These are phyloP conservation scores for Cygnus atratus DNA, from an alignment of 2,113 vertebrate species.

Conservation along the genomic window DNA sequence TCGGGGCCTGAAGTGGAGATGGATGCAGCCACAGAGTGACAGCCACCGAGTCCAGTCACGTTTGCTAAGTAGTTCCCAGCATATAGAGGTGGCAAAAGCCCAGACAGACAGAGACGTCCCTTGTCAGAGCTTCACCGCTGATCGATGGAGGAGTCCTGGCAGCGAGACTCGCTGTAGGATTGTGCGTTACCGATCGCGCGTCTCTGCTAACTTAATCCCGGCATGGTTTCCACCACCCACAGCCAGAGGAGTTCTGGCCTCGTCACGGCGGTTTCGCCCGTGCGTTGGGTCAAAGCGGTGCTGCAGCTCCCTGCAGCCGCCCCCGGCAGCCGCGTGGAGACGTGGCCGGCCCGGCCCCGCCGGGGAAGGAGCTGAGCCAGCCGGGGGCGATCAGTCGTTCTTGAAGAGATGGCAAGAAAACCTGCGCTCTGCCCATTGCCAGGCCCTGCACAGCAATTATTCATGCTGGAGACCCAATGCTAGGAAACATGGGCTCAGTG, in stretches of 20 bases:
- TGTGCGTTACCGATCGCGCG: fast-evolving
- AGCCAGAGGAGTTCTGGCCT: background rate
- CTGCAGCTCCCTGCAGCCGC: background rate
- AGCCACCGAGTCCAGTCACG: fast-evolving
- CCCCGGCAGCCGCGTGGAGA: background rate
- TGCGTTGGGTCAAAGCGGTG: background rate
- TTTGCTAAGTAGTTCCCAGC: fast-evolving
- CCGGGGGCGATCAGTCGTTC: background rate
- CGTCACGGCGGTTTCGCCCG: background rate
- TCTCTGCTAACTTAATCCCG: fast-evolving
- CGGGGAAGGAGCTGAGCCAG: background rate
- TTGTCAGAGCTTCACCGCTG: fast-evolving
- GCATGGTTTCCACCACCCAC: background rate
- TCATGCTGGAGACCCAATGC: slow-evolving; percentile 43
- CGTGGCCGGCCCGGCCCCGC: background rate
- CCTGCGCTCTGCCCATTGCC: background rate
- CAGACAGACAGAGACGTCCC: background rate
- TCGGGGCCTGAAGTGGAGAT: background rate
- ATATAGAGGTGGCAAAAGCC: background rate
- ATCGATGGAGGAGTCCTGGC: background rate
- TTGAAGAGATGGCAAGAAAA: slow-evolving; percentile 26
- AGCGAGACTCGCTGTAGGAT: background rate
- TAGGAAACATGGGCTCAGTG: slow-evolving; percentile 33
- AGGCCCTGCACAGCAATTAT: slow-evolving; percentile 23
- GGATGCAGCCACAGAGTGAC: background rate